Evolutionary conservation across 2,888 invertebrate genomes (phyloP).

Genomic region (Erannis defoliaria): DNA sequence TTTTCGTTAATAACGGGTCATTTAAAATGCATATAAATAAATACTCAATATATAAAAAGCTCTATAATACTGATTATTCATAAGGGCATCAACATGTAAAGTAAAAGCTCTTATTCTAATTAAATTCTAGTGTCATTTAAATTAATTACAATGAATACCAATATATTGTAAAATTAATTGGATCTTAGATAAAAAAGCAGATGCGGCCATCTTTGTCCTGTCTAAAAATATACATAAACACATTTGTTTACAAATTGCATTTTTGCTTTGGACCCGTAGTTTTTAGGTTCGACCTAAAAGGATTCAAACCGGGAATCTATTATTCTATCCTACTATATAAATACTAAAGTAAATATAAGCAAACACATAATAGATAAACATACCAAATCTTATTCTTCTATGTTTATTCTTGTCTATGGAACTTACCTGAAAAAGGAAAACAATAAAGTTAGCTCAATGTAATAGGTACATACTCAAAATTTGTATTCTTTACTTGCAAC

Average conservation of each 20-base stretch:
- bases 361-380: too few relatives aligned
- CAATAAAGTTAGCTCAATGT: neutral
- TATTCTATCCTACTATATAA: too few relatives aligned
- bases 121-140: constrained; percentile 38
- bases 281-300: too few relatives aligned
- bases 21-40: constrained; percentile 5
- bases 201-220: constrained; percentile 57
- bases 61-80: constrained; percentile 10
- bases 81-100: constrained; percentile 13
- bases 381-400: too few relatives aligned
- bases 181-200: constrained; percentile 63
- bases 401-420: too few relatives aligned
- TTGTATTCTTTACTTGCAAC: too few relatives aligned
- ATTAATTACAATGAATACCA: constrained; percentile 66
- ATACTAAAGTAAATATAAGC: too few relatives aligned
- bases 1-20: neutral
- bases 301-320: too few relatives aligned
- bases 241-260: neutral
- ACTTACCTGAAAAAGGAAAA: too few relatives aligned
- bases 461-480: too few relatives aligned
- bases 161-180: constrained; percentile 78
- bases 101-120: constrained; percentile 49
- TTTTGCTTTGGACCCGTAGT: too few relatives aligned
- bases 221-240: constrained; percentile 31
- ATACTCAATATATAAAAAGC: neutral